These are phyloP conservation scores for Cacatua alba DNA, from an alignment of 2,113 vertebrate species.

Conservation along the genomic window DNA sequence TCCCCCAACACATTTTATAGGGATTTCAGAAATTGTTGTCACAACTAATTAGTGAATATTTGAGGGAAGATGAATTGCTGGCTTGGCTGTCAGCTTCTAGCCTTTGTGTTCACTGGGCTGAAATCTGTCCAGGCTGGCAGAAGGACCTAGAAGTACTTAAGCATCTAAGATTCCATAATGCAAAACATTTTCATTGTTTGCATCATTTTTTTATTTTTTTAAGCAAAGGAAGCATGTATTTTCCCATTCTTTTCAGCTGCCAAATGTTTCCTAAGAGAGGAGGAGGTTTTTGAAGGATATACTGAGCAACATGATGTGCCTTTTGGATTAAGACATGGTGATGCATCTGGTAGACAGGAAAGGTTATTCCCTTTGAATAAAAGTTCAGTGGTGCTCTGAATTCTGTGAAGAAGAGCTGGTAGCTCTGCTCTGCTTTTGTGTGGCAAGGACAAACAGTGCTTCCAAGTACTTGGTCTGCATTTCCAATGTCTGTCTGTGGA, in stretches of 20 bases:
- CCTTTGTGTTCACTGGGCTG: not conserved
- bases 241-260: not conserved
- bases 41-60: not conserved
- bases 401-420: not conserved
- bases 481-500: not conserved
- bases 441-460: not conserved
- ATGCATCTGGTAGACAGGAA: not conserved
- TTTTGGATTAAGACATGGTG: not conserved
- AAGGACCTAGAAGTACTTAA: not conserved
- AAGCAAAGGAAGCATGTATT: not conserved
- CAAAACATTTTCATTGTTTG: not conserved
- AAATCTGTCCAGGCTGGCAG: not conserved
- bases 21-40: not conserved
- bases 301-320: not conserved
- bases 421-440: not conserved
- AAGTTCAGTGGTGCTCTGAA: not conserved
- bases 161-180: not conserved
- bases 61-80: not conserved
- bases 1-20: not conserved
- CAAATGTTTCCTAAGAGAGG: not conserved
- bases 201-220: not conserved
- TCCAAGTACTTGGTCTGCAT: not conserved
- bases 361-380: not conserved
- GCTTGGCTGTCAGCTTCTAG: not conserved
- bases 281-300: not conserved